Conservation (phyloP, 2,888 invertebrate species). For the Nomada ruficornis region DNA sequence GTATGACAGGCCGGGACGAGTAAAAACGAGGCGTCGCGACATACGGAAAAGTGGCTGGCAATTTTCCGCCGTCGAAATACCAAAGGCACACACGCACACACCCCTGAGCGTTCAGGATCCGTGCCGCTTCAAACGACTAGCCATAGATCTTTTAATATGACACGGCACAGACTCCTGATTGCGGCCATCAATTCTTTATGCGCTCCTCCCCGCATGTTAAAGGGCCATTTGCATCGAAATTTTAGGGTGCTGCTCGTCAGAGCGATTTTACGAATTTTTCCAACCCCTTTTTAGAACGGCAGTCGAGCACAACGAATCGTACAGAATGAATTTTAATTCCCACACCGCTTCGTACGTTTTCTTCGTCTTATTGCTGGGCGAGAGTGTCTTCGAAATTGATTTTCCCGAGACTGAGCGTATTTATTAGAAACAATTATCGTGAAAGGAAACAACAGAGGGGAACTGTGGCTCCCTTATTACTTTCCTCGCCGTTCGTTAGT, state of each 20-base stretch:
- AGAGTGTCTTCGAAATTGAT: neutral
- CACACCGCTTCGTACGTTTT: neutral
- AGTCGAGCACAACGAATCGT: conserved; percentile 35
- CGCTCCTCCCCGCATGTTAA: conserved; percentile 63
- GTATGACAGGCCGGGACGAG: conserved; percentile 34
- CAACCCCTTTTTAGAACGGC: neutral
- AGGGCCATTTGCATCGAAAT: conserved; percentile 55
- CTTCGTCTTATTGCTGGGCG: neutral
- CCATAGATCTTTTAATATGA: conserved; percentile 73
- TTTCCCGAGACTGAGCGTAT: conserved; percentile 1
- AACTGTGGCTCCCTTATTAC: conserved; percentile 40
- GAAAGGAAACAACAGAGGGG: conserved; percentile 8
- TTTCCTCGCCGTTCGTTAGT: conserved; percentile 35
- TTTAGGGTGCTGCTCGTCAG: conserved; percentile 37
- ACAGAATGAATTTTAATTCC: conserved; percentile 1
- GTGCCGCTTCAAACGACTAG: conserved; percentile 53
- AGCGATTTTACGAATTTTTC: conserved; percentile 35
- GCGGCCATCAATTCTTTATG: conserved; percentile 74
- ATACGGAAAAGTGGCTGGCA: conserved; percentile 48
- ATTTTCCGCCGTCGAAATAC: conserved; percentile 54
- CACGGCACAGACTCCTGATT: conserved; percentile 74
- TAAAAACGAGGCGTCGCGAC: conserved; percentile 4
- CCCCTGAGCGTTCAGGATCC: conserved; percentile 34
- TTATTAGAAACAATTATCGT: conserved; percentile 28
- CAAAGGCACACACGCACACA: conserved; percentile 3